Evolutionary conservation across 2,888 invertebrate genomes (phyloP), one percentile per base, ranked within the genome.

Genomic region (Sarcophaga carnaria): DNA sequence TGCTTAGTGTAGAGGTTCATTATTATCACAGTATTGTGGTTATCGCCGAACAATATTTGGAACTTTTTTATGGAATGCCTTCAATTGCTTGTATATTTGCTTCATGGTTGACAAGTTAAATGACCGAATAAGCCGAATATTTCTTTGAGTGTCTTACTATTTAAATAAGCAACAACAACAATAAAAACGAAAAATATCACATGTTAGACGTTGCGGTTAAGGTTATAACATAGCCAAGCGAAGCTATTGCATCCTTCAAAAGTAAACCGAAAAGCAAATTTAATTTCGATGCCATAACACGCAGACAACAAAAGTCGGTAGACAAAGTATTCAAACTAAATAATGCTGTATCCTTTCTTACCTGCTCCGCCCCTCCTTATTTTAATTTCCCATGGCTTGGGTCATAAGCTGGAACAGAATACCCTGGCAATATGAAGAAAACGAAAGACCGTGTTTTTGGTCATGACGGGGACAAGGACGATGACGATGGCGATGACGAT

Each of bases 271-370:
- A 37, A 37, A 8, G 10, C 10, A 54, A 54, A 72, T 83, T 78
- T 72, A 71, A 72, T 78, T 62, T 67, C 37, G 37, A 8, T 37
- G 8, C 62, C 25, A 27, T 1, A 20, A 69, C 54, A 60, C 22
- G 22, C 37, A 70, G 62, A 62, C 81, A 62, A 63, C 67, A 67
- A 64, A 71, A 25, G 59, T n/a, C 12, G 1, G 12, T 63, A 20
- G 47, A 78, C 47, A 62, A 70, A 60, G 25, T 69, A 60, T 12
- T 2, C 62, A n/a, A n/a, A 27, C 64, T 22, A 54, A 20, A 11
- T 62, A 25, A 62, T 27, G 0, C 27, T 5, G 27, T 27, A 27
- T 27, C 0, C 27, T 0, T 5, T 5, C 27, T 27, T 27, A 27
- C 5, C 27, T 5, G 27, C 27, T 4, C 4, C 27, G 4, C 2